These are phyloP conservation scores for Perdita meconis DNA, from an alignment of 2,888 invertebrate species.

Conservation along the genomic window DNA sequence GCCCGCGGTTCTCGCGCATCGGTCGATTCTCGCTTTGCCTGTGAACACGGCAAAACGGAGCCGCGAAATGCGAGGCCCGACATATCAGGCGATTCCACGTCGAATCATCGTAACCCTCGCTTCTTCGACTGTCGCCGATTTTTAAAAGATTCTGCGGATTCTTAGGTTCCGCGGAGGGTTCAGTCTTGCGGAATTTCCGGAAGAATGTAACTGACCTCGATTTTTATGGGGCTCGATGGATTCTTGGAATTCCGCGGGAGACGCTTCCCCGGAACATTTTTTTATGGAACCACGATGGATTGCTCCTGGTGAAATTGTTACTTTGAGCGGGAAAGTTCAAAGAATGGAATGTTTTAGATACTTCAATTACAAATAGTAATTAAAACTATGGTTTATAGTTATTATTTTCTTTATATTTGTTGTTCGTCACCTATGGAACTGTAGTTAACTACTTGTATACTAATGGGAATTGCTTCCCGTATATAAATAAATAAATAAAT, in stretches of 20 bases:
- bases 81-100: conserved; percentile 17
- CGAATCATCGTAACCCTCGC: conserved; percentile 15
- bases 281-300: background rate
- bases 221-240: conserved; percentile 1
- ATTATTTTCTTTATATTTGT: no score
- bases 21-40: conserved; percentile 16
- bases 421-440: no score
- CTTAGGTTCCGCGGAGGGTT: background rate
- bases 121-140: background rate
- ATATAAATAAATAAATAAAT: no score
- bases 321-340: no score
- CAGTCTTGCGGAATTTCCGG: conserved; percentile 9
- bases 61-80: conserved; percentile 13
- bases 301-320: no score
- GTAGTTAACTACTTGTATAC: no score
- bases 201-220: conserved; percentile 21
- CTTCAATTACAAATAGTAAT: no score
- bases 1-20: conserved; percentile 24
- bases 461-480: no score
- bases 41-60: conserved; percentile 24
- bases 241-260: background rate
- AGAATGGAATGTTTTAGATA: no score
- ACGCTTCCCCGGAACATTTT: background rate
- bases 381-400: no score
- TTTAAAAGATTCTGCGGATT: conserved; percentile 5